Evolutionary conservation across 23 tunicate genomes (phyloP), one percentile per base, ranked within the genome.

Genomic region (Diplosoma virens): DNA sequence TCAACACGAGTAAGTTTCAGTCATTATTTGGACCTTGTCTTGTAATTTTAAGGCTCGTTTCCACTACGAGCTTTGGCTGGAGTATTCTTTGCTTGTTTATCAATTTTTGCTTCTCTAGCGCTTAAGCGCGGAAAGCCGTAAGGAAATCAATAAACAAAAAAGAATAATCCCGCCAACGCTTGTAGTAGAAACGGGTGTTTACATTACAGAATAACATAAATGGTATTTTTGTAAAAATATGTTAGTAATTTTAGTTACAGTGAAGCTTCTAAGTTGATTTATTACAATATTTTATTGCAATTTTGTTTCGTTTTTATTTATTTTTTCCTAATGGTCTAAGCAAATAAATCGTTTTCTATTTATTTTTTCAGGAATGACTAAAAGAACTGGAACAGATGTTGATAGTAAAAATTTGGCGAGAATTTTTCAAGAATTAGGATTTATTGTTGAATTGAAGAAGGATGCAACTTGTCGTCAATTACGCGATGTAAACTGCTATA

Each of bases 341-440:
- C 9, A 7, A 11, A 58, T 7, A 22, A 14, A 48, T 24, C 45
- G 14, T 27, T 30, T 7, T 4, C n/a, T 66, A 4, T 23, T 32
- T 27, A 14, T 23, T 66, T 48, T 23, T 69, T 58, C 47, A 89
- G 95, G 95, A 47, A 89, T 89, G 95, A 89, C 82, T 50, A 77
- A 78, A 53, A 52, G 97, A 53, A 65, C 37, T 24, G 97, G 97
- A 23, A 90, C 90, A 6, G 83, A 90, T 53, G 89, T 85, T 37
- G 97, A 90, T 73, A 90, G 77, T 11, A 66, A 32, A 22, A 79
- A 84, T 30, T 66, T 90, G 60, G 25, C 35, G 1, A 58, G 73
- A 30, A 71, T 61, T 45, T 90, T 72, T 34, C 72, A 31, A 30
- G 79, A 79, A 58, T 90, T 90, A 29, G 85, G 83, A 21, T 90